Evolutionary conservation across 2,888 invertebrate species (phyloP), one percentile per base, ranked within the genome.

Genomic region (Heteromurus nitidus): DNA sequence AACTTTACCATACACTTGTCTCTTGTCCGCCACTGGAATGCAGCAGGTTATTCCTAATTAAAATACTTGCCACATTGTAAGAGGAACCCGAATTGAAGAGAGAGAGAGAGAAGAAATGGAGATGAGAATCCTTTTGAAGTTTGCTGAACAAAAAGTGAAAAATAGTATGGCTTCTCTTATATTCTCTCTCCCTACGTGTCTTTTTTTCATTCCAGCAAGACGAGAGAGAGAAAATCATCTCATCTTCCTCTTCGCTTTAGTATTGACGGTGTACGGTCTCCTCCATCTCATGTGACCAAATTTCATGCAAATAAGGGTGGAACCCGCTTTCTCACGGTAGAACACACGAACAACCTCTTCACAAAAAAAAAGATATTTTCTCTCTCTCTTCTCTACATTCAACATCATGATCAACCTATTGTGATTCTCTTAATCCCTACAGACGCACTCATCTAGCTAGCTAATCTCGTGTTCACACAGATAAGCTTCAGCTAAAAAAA

Each of bases 251-350:
- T 16, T 64, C 24, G 31, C 18, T 79, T 28, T 24, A 58, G 65
- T 58, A 55, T 55, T 70, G 24, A 65, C 72, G 67, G 64, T 77
- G 64, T 44, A 62, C 62, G 64, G 62, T 77, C 70, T n/a, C n/a
- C n/a, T n/a, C n/a, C n/a, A n/a, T n/a, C n/a, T 77, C 80, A 75
- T 81, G 82, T 83, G 82, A 83, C 83, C 80, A 84, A 85, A 82
- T 80, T 82, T 84, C 84, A 85, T 84, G 85, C 84, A 85, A 85
- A 85, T 85, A 82, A 85, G 85, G 85, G 85, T 85, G 85, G 81
- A 81, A 81, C 84, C 84, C 73, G 75, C 75, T 82, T 85, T 85
- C 85, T 84, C 85, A 85, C 84, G 85, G 82, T 85, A 74, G 44
- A 84, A 76, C 80, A 83, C 81, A 84, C 81, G 79, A 80, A 67